phyloP scores from a whole-genome alignment of 2,888 invertebrate genomes.

The Meiosimyza platycephala region DNA sequence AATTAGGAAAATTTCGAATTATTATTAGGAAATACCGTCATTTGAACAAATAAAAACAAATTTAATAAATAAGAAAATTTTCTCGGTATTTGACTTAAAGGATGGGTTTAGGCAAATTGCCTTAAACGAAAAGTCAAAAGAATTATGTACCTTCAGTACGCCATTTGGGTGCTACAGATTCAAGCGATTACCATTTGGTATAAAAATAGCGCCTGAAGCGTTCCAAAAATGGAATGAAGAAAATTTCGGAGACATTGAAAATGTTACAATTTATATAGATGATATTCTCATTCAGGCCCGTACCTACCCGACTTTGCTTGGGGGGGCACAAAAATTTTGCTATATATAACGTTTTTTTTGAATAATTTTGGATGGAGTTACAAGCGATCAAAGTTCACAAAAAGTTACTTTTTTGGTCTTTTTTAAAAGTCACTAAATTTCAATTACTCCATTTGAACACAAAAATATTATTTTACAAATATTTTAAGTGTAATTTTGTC shows the following conservation, averaged over 20 bases:
- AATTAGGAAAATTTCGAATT: too few relatives aligned
- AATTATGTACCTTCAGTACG: conserved; percentile 38
- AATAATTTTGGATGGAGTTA: too few relatives aligned
- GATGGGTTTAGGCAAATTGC: conserved; percentile 40
- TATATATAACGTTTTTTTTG: too few relatives aligned
- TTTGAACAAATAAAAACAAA: conserved; percentile 41
- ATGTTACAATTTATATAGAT: conserved; percentile 11
- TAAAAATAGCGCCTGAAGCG: conserved; percentile 37
- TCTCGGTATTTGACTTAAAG: conserved; percentile 44
- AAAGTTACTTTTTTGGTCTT: too few relatives aligned
- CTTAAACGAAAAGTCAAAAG: conserved; percentile 31
- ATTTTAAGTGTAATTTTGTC: too few relatives aligned
- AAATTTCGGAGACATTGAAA: conserved; percentile 34
- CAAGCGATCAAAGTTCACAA: too few relatives aligned
- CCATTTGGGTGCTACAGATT: conserved; percentile 38
- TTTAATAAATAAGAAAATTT: conserved; percentile 43
- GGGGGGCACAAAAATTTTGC: too few relatives aligned
- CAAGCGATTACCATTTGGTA: conserved; percentile 36
- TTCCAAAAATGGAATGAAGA: conserved; percentile 39
- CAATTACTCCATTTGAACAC: too few relatives aligned
- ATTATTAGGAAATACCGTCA: conserved; percentile 41
- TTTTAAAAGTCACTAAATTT: too few relatives aligned
- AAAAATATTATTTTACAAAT: too few relatives aligned
- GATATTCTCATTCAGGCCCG: conserved; percentile 15
- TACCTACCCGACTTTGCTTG: too few relatives aligned